Conservation (phyloP, 2,888 invertebrate species). For the Aphodius granarius region DNA sequence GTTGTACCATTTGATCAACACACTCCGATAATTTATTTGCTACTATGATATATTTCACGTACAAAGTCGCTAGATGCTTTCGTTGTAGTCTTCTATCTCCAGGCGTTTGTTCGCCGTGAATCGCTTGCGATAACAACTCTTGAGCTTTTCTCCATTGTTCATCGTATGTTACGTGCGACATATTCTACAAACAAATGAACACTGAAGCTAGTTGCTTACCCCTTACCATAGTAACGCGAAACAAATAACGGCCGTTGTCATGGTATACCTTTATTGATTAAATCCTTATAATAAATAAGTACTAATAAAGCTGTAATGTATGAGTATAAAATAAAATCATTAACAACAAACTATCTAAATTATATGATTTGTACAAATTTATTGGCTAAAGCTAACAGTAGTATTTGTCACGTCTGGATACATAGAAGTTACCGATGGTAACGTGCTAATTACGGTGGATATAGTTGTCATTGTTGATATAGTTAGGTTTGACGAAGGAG, state of each 20-base stretch:
- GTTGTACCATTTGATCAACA: slow-evolving; percentile 90
- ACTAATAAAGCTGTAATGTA: neutral
- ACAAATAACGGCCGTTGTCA: neutral
- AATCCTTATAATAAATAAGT: neutral
- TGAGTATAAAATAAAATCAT: neutral
- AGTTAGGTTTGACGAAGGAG: slow-evolving; percentile 1
- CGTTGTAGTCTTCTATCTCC: slow-evolving; percentile 66
- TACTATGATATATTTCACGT: slow-evolving; percentile 79
- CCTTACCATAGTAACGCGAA: neutral
- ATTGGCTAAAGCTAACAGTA: slow-evolving; percentile 1
- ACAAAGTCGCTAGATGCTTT: slow-evolving; percentile 67
- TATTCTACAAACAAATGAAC: slow-evolving; percentile 43
- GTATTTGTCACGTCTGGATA: neutral
- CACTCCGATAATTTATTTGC: slow-evolving; percentile 75
- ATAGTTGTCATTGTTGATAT: neutral
- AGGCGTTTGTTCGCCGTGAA: slow-evolving; percentile 62
- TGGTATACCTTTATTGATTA: neutral
- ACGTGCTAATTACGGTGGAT: neutral
- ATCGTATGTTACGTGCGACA: slow-evolving; percentile 77
- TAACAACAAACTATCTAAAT: neutral
- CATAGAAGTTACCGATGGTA: neutral
- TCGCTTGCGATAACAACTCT: slow-evolving; percentile 65
- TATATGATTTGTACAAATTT: slow-evolving; percentile 4
- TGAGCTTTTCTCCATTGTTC: slow-evolving; percentile 68
- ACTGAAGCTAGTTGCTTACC: neutral